phyloP scores from a whole-genome alignment of 2,797 vertebrate genomes.

The Lepus oiostolus region DNA sequence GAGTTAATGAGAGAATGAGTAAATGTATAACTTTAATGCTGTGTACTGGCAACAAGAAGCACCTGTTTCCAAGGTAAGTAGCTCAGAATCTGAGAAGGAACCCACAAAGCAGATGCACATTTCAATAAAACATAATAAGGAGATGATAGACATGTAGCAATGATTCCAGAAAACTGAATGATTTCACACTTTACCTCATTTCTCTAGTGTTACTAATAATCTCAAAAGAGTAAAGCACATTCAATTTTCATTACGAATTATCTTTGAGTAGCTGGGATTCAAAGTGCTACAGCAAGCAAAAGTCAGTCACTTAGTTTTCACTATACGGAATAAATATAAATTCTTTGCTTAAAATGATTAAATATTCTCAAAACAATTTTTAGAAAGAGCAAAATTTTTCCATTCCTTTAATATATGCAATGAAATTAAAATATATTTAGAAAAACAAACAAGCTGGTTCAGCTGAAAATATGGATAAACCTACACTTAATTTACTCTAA shows the following conservation, averaged over 20 bases:
- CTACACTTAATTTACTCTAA: constrained; percentile 51
- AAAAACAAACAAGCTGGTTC: not conserved
- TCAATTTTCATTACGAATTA: not conserved
- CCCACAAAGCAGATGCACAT: not conserved
- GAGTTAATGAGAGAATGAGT: not conserved
- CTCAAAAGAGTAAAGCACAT: not conserved
- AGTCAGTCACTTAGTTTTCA: too few relatives aligned
- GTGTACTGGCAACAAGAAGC: not conserved
- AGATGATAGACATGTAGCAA: not conserved
- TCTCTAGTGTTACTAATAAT: not conserved
- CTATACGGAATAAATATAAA: too few relatives aligned
- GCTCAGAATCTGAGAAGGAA: not conserved
- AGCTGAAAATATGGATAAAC: not conserved
- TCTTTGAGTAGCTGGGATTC: too few relatives aligned
- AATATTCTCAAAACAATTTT: too few relatives aligned
- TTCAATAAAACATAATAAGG: not conserved
- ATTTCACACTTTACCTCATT: not conserved
- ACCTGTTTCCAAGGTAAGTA: not conserved
- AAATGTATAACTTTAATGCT: not conserved
- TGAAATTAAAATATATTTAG: not conserved
- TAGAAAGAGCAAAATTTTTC: too few relatives aligned
- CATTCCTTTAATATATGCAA: too few relatives aligned
- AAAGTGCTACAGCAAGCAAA: too few relatives aligned
- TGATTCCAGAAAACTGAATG: not conserved
- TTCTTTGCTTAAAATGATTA: too few relatives aligned